Conservation (phyloP, 64 coral and sea anemone species). For the Porites australiensis region DNA sequence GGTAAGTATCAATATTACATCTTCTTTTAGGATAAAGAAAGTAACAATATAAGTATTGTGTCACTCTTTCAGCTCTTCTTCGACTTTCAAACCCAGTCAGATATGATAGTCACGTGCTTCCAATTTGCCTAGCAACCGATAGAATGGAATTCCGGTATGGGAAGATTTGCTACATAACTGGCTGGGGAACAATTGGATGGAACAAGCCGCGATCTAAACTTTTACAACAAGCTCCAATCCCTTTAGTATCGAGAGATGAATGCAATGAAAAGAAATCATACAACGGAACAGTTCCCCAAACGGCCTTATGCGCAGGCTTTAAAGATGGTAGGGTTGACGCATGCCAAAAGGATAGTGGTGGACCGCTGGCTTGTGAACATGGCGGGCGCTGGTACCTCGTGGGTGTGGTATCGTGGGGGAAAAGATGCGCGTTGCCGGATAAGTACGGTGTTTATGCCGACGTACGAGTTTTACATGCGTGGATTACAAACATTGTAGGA, state of each 20-base stretch:
- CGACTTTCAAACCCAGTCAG: slow-evolving; percentile 25
- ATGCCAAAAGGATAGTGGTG: slow-evolving; percentile 83
- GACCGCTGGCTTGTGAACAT: slow-evolving; percentile 68
- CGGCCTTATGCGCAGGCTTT: slow-evolving; percentile 68
- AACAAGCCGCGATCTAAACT: slow-evolving; percentile 7
- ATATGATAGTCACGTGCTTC: slow-evolving; percentile 27
- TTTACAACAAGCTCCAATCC: slow-evolving; percentile 37
- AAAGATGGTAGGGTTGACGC: slow-evolving; percentile 61
- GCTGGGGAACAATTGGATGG: slow-evolving; percentile 71
- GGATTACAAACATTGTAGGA: slow-evolving; percentile 37
- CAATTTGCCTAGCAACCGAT: slow-evolving; percentile 44
- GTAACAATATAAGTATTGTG: background rate
- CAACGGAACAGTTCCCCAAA: slow-evolving; percentile 33
- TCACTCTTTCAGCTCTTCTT: slow-evolving; percentile 37
- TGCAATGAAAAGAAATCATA: slow-evolving; percentile 75
- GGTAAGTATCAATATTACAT: too few species aligned
- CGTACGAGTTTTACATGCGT: slow-evolving; percentile 34
- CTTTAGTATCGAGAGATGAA: slow-evolving; percentile 46
- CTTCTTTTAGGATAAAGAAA: background rate
- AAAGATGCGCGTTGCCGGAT: slow-evolving; percentile 37
- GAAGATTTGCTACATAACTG: slow-evolving; percentile 61
- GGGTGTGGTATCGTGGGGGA: slow-evolving; percentile 72
- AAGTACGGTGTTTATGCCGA: slow-evolving; percentile 83
- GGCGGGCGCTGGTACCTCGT: slow-evolving; percentile 68
- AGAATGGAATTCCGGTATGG: background rate